phyloP scores from a whole-genome alignment of 1,140 invertebrate species.

The Macrosteles quadrilineatus region DNA sequence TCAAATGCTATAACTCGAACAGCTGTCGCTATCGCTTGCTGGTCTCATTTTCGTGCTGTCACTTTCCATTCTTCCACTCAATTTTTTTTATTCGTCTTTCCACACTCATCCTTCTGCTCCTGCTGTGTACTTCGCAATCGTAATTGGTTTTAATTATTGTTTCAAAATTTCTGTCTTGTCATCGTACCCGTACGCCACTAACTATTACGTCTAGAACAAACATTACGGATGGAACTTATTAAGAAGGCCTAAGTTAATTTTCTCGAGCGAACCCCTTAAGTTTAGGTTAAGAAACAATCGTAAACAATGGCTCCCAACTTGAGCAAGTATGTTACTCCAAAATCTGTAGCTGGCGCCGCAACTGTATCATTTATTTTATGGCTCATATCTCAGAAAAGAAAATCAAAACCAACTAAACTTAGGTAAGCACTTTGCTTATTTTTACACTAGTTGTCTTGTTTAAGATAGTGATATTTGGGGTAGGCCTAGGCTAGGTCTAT shows the following conservation, averaged over 20 bases:
- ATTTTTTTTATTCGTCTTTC: too few relatives aligned
- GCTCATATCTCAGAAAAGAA: conserved; percentile 55
- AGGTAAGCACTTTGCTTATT: conserved; percentile 41
- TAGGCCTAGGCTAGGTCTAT: conserved; percentile 8
- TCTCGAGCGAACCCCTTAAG: neutral
- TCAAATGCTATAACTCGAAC: too few relatives aligned
- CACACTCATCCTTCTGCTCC: too few relatives aligned
- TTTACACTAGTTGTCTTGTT: neutral
- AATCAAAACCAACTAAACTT: conserved; percentile 47
- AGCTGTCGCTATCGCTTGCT: too few relatives aligned
- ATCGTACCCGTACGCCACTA: neutral
- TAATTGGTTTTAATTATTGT: too few relatives aligned
- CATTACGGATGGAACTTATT: neutral
- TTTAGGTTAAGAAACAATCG: neutral
- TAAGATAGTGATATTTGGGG: neutral
- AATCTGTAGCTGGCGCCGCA: conserved; percentile 56
- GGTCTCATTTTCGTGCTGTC: too few relatives aligned
- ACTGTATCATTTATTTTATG: conserved; percentile 57
- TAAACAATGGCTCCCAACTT: conserved; percentile 60
- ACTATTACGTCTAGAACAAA: neutral
- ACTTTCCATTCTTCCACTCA: too few relatives aligned
- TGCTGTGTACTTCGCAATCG: too few relatives aligned
- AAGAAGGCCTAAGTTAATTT: neutral
- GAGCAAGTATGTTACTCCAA: conserved; percentile 61
- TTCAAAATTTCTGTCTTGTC: neutral